phyloP scores from a whole-genome alignment of 2,113 vertebrate species.

The Mesitornis unicolor region DNA sequence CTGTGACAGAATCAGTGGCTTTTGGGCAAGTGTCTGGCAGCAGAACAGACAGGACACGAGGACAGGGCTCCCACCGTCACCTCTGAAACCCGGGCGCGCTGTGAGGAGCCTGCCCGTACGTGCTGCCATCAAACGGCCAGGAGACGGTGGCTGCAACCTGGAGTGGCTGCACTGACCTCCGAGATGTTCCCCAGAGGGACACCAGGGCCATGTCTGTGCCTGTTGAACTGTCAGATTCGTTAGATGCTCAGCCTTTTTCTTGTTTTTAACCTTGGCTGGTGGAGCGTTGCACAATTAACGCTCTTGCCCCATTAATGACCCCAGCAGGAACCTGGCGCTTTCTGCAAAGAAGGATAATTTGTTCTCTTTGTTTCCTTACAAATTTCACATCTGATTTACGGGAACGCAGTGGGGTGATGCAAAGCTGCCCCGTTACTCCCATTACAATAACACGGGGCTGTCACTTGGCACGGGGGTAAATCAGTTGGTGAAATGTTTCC shows the following conservation, averaged over 20 bases:
- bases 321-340: background rate
- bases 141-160: background rate
- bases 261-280: background rate
- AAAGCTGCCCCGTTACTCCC: background rate
- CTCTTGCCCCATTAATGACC: background rate
- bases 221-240: background rate
- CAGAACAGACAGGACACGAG: accelerated
- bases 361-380: background rate
- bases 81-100: too few relatives aligned
- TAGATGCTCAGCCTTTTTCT: background rate
- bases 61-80: background rate
- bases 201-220: accelerated
- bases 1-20: accelerated
- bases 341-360: background rate
- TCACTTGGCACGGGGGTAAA: background rate
- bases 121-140: accelerated
- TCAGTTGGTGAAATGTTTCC: background rate
- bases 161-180: background rate
- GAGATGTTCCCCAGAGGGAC: accelerated
- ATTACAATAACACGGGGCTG: background rate
- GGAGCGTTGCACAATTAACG: background rate
- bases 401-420: background rate
- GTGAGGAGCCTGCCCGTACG: background rate
- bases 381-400: background rate
- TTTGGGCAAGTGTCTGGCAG: too few relatives aligned